Conservation (phyloP, 1,140 invertebrate genomes). For the Ptiloglossa arizonensis region DNA sequence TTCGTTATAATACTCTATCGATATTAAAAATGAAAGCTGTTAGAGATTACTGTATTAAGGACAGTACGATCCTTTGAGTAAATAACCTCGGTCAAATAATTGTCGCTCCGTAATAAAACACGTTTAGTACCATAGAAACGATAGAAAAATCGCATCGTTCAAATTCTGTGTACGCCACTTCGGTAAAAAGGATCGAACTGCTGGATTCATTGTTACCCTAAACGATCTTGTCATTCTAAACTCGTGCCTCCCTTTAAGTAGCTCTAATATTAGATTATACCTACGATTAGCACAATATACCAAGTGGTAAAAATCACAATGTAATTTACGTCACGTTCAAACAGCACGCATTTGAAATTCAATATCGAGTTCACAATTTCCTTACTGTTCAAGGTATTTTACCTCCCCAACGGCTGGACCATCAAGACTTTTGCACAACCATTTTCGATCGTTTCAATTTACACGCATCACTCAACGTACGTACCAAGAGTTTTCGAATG, state of each 20-base stretch:
- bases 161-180: neutral
- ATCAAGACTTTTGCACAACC: constrained; percentile 40
- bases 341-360: constrained; percentile 36
- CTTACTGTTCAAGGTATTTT: constrained; percentile 8
- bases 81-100: constrained; percentile 27
- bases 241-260: constrained; percentile 40
- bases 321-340: constrained; percentile 54
- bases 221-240: constrained; percentile 46
- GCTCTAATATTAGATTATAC: constrained; percentile 46
- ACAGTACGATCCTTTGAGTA: constrained; percentile 39
- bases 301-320: constrained; percentile 56
- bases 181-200: constrained; percentile 42
- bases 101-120: neutral
- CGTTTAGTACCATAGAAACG: constrained; percentile 21
- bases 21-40: constrained; percentile 47
- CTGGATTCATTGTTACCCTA: constrained; percentile 28
- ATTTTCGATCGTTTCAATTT: constrained; percentile 30
- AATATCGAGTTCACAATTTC: constrained; percentile 32
- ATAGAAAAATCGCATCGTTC: constrained; percentile 21
- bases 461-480: neutral
- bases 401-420: neutral
- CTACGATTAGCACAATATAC: constrained; percentile 56
- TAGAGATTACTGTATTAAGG: constrained; percentile 26
- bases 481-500: neutral
- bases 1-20: constrained; percentile 40